A percentile compares a stretch with the other conserved stretches of the same genome.
phyloP scores from a whole-genome alignment of 2,113 vertebrate genomes.

The Mungos mungo region DNA sequence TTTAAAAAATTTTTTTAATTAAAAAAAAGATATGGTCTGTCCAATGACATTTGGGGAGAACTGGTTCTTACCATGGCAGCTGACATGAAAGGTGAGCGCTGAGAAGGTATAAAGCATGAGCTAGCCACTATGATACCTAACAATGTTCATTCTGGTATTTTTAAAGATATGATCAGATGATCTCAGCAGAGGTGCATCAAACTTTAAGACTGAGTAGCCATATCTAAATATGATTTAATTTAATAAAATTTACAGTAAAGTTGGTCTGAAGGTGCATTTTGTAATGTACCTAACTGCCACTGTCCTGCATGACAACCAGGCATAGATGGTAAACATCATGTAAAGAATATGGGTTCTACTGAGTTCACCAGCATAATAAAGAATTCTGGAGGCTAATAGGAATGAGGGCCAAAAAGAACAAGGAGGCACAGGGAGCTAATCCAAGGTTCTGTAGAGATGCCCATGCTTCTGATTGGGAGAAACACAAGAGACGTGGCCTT shows the following conservation, averaged over 20 bases:
- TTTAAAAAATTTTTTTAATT: no score
- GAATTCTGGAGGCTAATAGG: not conserved
- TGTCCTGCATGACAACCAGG: not conserved
- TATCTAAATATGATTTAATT: not conserved
- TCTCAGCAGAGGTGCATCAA: not conserved
- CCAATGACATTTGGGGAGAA: not conserved
- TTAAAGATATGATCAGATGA: not conserved
- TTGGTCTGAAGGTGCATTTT: not conserved
- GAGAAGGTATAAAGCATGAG: not conserved
- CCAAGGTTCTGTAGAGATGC: not conserved
- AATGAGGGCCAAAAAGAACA: not conserved
- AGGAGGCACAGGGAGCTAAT: not conserved
- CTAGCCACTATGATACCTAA: not conserved
- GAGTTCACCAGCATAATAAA: not conserved
- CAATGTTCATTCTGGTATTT: not conserved
- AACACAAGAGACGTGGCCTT: not conserved
- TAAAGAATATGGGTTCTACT: not conserved
- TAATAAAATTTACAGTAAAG: not conserved
- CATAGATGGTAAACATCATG: not conserved
- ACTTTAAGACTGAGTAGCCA: not conserved
- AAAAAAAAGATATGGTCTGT: not conserved
- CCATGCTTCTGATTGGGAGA: not conserved
- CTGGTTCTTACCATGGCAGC: not conserved
- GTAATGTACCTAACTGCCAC: not conserved
- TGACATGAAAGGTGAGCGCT: not conserved